Conservation (phyloP, 2,888 invertebrate genomes). For the Seira ritae region DNA sequence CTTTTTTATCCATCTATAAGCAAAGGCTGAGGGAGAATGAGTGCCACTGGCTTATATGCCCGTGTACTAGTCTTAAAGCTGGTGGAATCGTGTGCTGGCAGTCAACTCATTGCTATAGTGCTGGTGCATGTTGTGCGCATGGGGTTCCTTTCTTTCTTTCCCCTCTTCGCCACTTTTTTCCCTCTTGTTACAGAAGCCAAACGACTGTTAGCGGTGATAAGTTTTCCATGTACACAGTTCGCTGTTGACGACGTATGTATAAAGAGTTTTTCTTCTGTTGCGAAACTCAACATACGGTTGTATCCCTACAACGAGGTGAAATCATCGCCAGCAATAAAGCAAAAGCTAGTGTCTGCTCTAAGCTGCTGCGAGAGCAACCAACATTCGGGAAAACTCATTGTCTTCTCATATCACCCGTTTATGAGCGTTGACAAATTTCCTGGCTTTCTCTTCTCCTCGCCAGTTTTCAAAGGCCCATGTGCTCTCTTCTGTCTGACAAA, state of each 20-base stretch:
- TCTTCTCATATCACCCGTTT: too few species aligned
- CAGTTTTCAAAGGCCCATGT: too few species aligned
- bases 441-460: too few species aligned
- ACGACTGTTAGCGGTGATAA: slow-evolving; percentile 55
- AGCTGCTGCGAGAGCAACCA: too few species aligned
- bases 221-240: slow-evolving; percentile 54
- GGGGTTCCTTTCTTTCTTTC: slow-evolving; percentile 33
- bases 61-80: slow-evolving; percentile 40
- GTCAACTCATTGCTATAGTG: slow-evolving; percentile 29
- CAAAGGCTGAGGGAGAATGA: slow-evolving; percentile 30
- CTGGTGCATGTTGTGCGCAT: slow-evolving; percentile 29
- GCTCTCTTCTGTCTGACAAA: too few species aligned
- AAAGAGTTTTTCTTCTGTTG: slow-evolving; percentile 40
- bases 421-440: too few species aligned
- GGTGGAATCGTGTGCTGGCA: slow-evolving; percentile 14
- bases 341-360: too few species aligned
- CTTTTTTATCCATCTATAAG: slow-evolving; percentile 32
- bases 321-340: not conserved
- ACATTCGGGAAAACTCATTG: too few species aligned
- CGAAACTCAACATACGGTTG: slow-evolving; percentile 31
- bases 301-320: slow-evolving; percentile 25
- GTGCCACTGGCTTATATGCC: slow-evolving; percentile 6
- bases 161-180: slow-evolving; percentile 20
- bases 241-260: slow-evolving; percentile 48
- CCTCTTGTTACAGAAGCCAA: slow-evolving; percentile 49